These are phyloP conservation scores for Prochilodus magdalenae DNA, from an alignment of 2,113 vertebrate species.

Conservation along the genomic window DNA sequence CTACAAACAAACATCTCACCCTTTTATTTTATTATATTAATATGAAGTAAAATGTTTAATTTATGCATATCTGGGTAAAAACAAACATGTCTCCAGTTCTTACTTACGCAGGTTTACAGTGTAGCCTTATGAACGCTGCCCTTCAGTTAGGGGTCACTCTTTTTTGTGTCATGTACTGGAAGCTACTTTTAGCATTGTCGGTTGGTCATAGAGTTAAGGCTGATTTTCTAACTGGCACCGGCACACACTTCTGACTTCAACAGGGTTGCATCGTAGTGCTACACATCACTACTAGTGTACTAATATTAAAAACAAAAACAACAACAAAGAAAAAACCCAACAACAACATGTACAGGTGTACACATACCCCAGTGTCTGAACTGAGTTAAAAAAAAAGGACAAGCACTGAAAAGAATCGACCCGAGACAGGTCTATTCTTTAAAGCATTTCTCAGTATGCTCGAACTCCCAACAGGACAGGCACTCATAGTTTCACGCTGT, in stretches of 20 bases:
- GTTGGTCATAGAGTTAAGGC: constrained; percentile 76
- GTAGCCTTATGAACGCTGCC: no score
- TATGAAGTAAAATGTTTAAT: no score
- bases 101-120: no score
- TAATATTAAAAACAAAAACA: constrained; percentile 10
- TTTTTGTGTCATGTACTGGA: constrained; percentile 53
- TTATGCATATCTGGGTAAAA: no score
- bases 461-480: constrained; percentile 3
- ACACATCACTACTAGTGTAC: constrained; percentile 46
- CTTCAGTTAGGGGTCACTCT: no score
- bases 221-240: constrained; percentile 71
- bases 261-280: constrained; percentile 65
- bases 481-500: neutral
- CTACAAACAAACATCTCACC: no score
- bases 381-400: constrained; percentile 51
- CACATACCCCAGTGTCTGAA: constrained; percentile 26
- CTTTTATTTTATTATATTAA: no score
- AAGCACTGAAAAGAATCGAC: constrained; percentile 47
- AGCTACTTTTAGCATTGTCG: constrained; percentile 62
- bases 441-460: constrained; percentile 40
- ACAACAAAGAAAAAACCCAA: constrained; percentile 15
- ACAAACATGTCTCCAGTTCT: no score
- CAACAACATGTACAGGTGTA: constrained; percentile 28
- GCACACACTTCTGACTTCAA: constrained; percentile 69
- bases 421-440: constrained; percentile 71